A percentile compares a stretch with the other conserved stretches of the same genome.
Conservation (phyloP, 2,888 invertebrate genomes). For the Callinectes sapidus region DNA sequence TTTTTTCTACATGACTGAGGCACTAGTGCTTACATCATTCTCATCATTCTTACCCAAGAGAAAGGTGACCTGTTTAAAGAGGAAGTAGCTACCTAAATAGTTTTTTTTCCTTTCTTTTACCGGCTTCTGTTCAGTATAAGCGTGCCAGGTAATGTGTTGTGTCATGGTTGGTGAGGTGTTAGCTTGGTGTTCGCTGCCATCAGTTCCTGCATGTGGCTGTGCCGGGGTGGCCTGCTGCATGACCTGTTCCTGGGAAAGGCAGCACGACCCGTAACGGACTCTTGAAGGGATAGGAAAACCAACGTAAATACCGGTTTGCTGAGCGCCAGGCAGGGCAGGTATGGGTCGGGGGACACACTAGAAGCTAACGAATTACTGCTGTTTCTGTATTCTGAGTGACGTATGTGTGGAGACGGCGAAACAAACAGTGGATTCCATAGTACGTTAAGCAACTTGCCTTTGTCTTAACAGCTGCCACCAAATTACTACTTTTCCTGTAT, state of each 20-base stretch:
- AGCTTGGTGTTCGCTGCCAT: background rate
- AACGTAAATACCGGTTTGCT: background rate
- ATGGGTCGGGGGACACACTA: background rate
- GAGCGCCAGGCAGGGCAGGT: background rate
- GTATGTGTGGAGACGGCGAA: background rate
- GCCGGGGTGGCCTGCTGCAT: background rate
- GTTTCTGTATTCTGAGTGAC: background rate
- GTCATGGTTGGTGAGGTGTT: background rate
- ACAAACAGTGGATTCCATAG: background rate
- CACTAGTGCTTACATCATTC: background rate
- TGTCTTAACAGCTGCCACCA: background rate
- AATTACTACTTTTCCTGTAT: background rate
- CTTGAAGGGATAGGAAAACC: background rate
- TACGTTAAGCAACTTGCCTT: background rate
- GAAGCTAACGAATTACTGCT: background rate
- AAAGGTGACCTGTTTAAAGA: background rate
- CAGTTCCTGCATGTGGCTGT: background rate
- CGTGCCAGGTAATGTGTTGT: background rate
- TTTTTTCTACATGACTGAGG: background rate
- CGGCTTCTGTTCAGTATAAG: background rate
- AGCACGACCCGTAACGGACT: background rate
- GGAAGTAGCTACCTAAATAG: background rate
- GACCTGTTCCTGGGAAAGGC: background rate
- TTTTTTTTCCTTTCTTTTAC: background rate
- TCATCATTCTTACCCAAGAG: background rate